Percentiles rank a stretch among this genome's conserved stretches.
phyloP scores from a whole-genome alignment of 2,797 vertebrate genomes.

The Podarcis siculus region DNA sequence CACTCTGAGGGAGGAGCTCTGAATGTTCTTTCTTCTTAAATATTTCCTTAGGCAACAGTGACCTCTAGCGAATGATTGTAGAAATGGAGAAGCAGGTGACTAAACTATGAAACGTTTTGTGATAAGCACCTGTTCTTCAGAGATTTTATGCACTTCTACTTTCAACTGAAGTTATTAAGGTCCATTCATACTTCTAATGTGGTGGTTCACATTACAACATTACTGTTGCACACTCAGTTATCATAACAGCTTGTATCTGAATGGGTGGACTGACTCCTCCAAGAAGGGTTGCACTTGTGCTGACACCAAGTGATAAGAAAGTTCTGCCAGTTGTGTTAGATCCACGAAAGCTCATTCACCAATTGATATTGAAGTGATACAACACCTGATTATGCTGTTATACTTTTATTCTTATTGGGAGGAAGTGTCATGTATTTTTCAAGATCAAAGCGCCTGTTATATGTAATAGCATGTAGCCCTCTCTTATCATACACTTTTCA shows the following conservation, averaged over 20 bases:
- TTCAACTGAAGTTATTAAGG: neutral
- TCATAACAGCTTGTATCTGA: neutral
- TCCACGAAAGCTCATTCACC: neutral
- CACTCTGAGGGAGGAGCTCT: neutral
- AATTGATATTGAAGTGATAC: neutral
- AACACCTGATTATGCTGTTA: neutral
- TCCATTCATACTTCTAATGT: neutral
- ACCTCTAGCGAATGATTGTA: constrained; percentile 17
- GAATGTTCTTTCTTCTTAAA: neutral
- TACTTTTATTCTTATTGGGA: neutral
- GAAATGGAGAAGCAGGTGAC: neutral
- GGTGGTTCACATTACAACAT: neutral
- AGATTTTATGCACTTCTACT: neutral
- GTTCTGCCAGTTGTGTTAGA: no score
- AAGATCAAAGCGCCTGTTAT: neutral
- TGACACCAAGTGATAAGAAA: neutral
- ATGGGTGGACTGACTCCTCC: neutral
- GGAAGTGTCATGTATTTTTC: neutral
- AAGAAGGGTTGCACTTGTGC: neutral
- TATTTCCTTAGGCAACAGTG: constrained; percentile 21
- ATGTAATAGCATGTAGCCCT: neutral
- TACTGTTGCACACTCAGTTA: neutral
- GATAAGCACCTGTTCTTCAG: neutral
- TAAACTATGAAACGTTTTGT: neutral
- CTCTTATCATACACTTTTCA: neutral